Evolutionary conservation across 2,113 vertebrate genomes (phyloP), one percentile per base, ranked within the genome.

Genomic region (Paradoxurus hermaphroditus): DNA sequence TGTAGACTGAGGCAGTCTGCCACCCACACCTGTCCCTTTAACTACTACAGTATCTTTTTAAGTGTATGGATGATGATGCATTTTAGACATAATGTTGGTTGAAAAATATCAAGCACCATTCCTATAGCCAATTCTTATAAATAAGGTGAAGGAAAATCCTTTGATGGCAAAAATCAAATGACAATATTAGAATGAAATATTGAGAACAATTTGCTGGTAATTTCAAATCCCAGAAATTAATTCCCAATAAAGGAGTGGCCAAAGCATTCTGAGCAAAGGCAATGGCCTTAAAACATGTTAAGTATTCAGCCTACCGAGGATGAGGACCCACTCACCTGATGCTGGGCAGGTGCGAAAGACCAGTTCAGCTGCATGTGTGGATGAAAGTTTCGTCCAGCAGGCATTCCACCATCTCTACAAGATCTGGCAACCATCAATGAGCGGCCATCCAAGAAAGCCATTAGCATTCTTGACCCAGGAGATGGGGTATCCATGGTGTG

Each of bases 221-320:
- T 51, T 91, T 95, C 67, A 89, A 62, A 82, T 73, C 3, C 49
- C 18, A 56, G 90, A 94, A 84, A 95, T 79, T 87, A 84, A 84
- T n/a, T 92, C 91, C 25, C 44, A 56, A 16, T 63, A 84, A 84
- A 79, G 39, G 36, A 92, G 34, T 39, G 0, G 13, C 31, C 63
- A 87, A 73, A 14, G 15, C 31, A 4, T 94, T 92, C 78, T 53
- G 68, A 94, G 53, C 39, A 91, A 79, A 75, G 25, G 59, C 73
- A 90, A 11, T 59, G 51, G 29, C 13, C 62, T 95, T 89, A 25
- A 59, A 78, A 90, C 14, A 14, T 31, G 0, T 41, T 41, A 53
- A 72, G 63, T 27, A 39, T 15, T n/a, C 3, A n/a, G 12, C 82
- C 51, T 90, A 25, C 79, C 34, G 7, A 79, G 41, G 70, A 46